Evolutionary conservation across 2,888 invertebrate species (phyloP), one percentile per base, ranked within the genome.

Genomic region (Xanthia icteritia): DNA sequence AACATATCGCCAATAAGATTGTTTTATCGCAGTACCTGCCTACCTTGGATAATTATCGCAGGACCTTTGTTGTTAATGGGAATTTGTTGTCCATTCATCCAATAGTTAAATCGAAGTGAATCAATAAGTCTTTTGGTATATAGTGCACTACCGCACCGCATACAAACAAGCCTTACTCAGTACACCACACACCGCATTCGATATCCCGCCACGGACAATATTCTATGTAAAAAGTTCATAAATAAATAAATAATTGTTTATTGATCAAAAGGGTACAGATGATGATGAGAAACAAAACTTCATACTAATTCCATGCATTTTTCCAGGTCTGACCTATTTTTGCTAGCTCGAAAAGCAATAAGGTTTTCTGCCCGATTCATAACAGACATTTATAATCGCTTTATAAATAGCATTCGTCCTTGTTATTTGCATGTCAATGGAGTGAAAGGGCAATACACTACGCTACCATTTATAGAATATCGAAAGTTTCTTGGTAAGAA

Each of bases 401-500:
- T 76, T 42, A 51, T 76, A 64, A 76, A 82, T 51, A 76, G 8
- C 15, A 36, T 48, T 56, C n/a, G 69, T 77, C 69, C 77, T 82
- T 64, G 82, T 76, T 51, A 51, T 70, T 66, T 70, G 27, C 48
- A 71, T 61, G 48, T 66, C 60, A 71, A 77, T 69, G 8, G 45
- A 77, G 64, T 48, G 65, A 61, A 81, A 71, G 66, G 70, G 70
- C 48, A 77, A 17, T 27, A 70, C 20, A 60, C 39, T n/a, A 31
- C 27, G 48, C 17, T 27, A 56, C 17, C 31, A 61, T 71, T 54
- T 65, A 68, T 48, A 66, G 51, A 13, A 48, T n/a, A 81, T 73
- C 76, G 60, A 76, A 69, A 86, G 71, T 76, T 79, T 73, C 82
- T 66, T 78, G 61, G 81, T 73, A 81, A 27, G 73, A 80, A 51